Conservation (phyloP, 2,113 vertebrate genomes). For the Pachyramphus minor region DNA sequence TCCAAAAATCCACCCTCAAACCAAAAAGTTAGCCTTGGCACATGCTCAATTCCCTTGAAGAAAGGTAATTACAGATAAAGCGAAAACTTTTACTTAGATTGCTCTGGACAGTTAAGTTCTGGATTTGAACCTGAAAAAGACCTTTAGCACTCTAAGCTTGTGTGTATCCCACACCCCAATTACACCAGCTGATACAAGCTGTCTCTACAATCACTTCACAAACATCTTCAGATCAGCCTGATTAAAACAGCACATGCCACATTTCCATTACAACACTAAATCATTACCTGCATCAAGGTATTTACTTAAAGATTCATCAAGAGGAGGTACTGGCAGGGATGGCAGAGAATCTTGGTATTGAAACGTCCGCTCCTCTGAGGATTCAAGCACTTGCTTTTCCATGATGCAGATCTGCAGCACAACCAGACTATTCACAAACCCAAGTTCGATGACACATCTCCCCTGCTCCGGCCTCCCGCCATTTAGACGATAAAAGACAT, state of each 20-base stretch:
- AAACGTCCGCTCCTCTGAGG: constrained; percentile 84
- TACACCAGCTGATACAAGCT: neutral
- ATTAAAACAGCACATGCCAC: neutral
- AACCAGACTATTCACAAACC: neutral
- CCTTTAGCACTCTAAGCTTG: neutral
- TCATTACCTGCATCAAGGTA: constrained; percentile 89
- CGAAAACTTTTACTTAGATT: neutral
- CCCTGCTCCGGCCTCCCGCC: neutral
- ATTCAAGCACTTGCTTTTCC: constrained; percentile 80
- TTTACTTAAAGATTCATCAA: constrained; percentile 85
- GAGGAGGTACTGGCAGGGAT: constrained; percentile 84
- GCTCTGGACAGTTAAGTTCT: neutral
- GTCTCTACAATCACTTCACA: neutral
- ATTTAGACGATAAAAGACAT: neutral
- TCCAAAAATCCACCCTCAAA: neutral
- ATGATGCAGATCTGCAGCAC: constrained; percentile 64
- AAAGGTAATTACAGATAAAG: neutral
- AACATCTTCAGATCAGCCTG: neutral
- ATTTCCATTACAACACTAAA: neutral
- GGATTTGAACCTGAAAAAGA: neutral
- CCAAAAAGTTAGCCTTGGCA: neutral
- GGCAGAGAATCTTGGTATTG: constrained; percentile 88
- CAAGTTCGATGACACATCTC: fast-evolving
- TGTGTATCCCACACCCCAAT: too few relatives aligned
- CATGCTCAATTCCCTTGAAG: neutral